These are phyloP conservation scores for Meriones unguiculatus DNA, from an alignment of 2,113 vertebrate genomes.

Conservation along the genomic window DNA sequence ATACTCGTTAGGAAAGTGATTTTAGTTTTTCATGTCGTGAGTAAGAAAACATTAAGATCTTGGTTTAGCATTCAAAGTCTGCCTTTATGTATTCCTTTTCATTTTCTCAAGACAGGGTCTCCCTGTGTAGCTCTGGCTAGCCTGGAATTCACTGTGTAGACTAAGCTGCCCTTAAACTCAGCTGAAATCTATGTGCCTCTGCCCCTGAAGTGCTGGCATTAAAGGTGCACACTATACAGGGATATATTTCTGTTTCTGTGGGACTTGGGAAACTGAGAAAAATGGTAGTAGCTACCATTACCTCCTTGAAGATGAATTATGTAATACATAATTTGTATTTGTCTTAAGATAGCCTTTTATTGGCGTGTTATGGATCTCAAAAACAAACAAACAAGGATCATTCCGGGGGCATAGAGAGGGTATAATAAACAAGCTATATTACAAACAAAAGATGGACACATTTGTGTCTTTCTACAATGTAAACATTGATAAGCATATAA, in stretches of 20 bases:
- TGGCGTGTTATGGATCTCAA: neutral
- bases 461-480: neutral
- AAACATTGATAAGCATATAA: neutral
- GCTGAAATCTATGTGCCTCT: too few relatives aligned
- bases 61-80: slow-evolving; percentile 4
- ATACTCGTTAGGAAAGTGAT: neutral
- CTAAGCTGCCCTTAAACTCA: neutral
- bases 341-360: slow-evolving; percentile 7
- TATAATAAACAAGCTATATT: neutral
- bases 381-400: neutral
- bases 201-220: neutral
- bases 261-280: slow-evolving; percentile 16
- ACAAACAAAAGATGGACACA: neutral
- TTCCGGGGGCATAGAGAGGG: neutral
- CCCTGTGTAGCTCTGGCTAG: neutral
- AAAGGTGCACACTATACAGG: neutral
- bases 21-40: slow-evolving; percentile 14
- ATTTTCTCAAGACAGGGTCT: neutral
- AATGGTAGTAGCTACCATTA: slow-evolving; percentile 1
- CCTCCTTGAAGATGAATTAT: neutral
- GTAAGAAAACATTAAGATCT: slow-evolving; percentile 58
- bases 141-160: neutral
- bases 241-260: neutral
- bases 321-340: slow-evolving; percentile 23
- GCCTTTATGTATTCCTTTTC: slow-evolving; percentile 1